Evolutionary conservation across 2,113 vertebrate species (phyloP), one percentile per base, ranked within the genome.

Genomic region (Ranitomeya variabilis): DNA sequence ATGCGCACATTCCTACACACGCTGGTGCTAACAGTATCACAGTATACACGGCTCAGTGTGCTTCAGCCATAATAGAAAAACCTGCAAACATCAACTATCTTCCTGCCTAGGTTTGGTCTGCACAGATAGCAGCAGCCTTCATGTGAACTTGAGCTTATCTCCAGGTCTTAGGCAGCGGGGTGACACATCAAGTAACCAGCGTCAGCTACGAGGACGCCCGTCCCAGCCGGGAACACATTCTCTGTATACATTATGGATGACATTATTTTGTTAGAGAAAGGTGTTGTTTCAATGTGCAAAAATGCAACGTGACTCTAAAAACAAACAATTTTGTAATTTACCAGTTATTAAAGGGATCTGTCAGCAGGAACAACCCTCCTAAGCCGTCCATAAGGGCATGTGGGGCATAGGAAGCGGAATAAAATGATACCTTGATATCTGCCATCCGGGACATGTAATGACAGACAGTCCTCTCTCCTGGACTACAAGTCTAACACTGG

Each of bases 81-180:
- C 62, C 26, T 62, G 79, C 55, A 81, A 26, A 19, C 15, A 2
- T 60, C 55, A 16, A 31, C 52, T 59, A 26, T 4, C 57, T 14
- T 57, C 26, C 80, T 81, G 0, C 0, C 31, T 81, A 62, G 57
- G 57, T 45, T 62, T 81, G 57, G 23, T 13, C 14, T 4, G 15
- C 19, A 19, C 45, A 81, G 80, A 62, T 62, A 81, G 80, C 18
- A 18, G 57, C 11, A 12, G 80, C 16, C 57, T 57, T 7, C 55
- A 26, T 59, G 79, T 31, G 57, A 80, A 37, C 79, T 60, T 37
- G 55, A 81, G 80, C 23, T 81, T 81, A 81, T 81, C 80, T 81
- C 13, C 60, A 19, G 71, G 14, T 19, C 37, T 16, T 16, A 45
- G 9, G 73, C 73, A 16, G 7, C 45, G 52, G 45, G 37, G 73